Conservation (phyloP, 2,113 vertebrate species). For the Psophia crepitans region DNA sequence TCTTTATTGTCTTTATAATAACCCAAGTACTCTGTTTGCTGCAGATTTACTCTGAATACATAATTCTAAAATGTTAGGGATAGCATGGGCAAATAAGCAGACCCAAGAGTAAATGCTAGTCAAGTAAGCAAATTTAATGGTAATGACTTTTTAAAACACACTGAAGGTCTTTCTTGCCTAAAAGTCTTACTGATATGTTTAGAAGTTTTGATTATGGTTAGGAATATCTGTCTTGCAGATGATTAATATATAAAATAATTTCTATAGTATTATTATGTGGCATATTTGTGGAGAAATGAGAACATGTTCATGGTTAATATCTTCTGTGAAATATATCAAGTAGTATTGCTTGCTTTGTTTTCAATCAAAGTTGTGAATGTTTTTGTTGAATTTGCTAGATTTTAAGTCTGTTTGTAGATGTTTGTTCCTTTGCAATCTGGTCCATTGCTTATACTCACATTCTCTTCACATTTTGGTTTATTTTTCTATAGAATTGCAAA, state of each 20-base stretch:
- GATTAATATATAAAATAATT: neutral
- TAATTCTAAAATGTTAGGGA: neutral
- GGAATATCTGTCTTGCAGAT: neutral
- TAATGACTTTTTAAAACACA: neutral
- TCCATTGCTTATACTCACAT: neutral
- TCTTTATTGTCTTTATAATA: neutral
- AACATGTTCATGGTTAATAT: neutral
- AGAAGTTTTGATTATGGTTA: neutral
- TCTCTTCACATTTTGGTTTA: too few species aligned
- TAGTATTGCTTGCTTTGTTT: neutral
- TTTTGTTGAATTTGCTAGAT: neutral
- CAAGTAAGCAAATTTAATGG: neutral
- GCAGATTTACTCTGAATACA: neutral
- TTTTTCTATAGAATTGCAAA: neutral
- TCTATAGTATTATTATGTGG: neutral
- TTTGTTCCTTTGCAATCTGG: neutral
- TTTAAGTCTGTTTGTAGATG: neutral
- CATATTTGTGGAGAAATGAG: neutral
- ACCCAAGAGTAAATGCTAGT: neutral
- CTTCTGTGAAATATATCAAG: neutral
- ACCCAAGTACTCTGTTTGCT: neutral
- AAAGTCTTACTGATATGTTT: neutral
- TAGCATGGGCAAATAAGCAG: neutral
- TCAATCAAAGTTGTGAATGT: neutral
- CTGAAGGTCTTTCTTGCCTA: neutral